These are phyloP conservation scores for Mamestra configurata DNA, from an alignment of 1,140 invertebrate species.

Conservation along the genomic window DNA sequence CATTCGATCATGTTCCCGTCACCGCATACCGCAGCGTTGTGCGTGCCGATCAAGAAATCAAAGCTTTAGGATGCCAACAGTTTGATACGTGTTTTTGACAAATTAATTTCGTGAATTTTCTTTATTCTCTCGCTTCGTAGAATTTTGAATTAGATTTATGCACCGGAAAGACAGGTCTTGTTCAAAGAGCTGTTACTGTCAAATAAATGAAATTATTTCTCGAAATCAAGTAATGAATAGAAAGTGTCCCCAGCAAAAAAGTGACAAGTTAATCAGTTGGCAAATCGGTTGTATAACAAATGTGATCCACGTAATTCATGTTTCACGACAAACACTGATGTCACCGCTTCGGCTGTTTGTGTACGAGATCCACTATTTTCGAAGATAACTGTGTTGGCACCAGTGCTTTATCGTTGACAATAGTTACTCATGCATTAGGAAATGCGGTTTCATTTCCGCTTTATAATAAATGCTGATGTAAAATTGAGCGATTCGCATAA, in stretches of 20 bases:
- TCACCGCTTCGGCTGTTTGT: slow-evolving; percentile 44
- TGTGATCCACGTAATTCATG: slow-evolving; percentile 53
- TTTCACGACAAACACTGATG: slow-evolving; percentile 56
- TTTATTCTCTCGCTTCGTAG: neutral
- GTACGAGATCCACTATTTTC: slow-evolving; percentile 34
- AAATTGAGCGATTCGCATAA: slow-evolving; percentile 6
- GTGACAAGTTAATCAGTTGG: slow-evolving; percentile 53
- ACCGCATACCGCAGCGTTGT: too few species aligned
- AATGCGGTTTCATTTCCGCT: slow-evolving; percentile 39
- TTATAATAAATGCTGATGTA: neutral
- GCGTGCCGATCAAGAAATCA: too few species aligned
- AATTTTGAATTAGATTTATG: slow-evolving; percentile 28
- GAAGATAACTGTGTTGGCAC: slow-evolving; percentile 38
- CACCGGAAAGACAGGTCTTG: neutral
- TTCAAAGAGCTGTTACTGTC: slow-evolving; percentile 14
- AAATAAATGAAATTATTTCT: slow-evolving; percentile 30
- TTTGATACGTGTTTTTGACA: slow-evolving; percentile 12
- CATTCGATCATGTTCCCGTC: too few species aligned
- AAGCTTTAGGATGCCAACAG: slow-evolving; percentile 16
- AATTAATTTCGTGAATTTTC: neutral
- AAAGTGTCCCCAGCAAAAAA: slow-evolving; percentile 26
- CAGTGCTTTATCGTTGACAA: slow-evolving; percentile 28
- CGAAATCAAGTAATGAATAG: slow-evolving; percentile 18
- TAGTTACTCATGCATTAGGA: slow-evolving; percentile 40
- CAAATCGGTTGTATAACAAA: slow-evolving; percentile 60